phyloP scores from a whole-genome alignment of 1,140 invertebrate genomes.

The Drosophila carrolli region DNA sequence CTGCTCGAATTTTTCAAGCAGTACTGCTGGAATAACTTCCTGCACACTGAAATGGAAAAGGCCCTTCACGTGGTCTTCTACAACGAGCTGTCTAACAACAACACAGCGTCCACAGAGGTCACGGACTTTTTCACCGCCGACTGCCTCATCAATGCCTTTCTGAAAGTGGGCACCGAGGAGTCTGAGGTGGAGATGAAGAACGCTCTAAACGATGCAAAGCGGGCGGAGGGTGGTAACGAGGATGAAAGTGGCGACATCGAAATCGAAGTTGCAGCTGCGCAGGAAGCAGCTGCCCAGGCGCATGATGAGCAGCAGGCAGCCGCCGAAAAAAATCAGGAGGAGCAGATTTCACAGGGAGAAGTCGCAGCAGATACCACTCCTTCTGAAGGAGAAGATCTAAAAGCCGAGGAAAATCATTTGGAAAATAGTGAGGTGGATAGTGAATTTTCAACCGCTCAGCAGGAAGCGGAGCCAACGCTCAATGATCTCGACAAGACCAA shows the following conservation, averaged over 20 bases:
- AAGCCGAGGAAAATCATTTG: constrained; percentile 40
- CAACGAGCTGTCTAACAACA: constrained; percentile 64
- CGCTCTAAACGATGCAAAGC: constrained; percentile 51
- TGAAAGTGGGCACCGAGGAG: constrained; percentile 39
- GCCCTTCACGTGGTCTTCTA: constrained; percentile 89
- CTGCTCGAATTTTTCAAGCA: constrained; percentile 93
- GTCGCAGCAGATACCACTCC: neutral
- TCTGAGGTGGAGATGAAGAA: constrained; percentile 56
- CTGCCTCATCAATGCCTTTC: constrained; percentile 38
- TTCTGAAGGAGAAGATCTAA: neutral
- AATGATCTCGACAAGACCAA: constrained; percentile 71
- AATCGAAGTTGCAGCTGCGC: constrained; percentile 41
- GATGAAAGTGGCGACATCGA: constrained; percentile 17
- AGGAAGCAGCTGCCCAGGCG: constrained; percentile 23
- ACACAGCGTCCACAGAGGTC: constrained; percentile 54
- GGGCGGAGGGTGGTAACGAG: constrained; percentile 45
- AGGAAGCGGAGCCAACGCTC: constrained; percentile 40
- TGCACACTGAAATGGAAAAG: constrained; percentile 93
- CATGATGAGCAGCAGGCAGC: constrained; percentile 2
- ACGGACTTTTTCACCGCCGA: constrained; percentile 52
- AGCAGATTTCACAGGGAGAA: constrained; percentile 2
- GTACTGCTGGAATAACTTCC: constrained; percentile 95
- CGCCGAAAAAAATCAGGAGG: constrained; percentile 8
- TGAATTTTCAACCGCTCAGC: constrained; percentile 19
- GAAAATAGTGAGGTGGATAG: constrained; percentile 19